Conservation (phyloP, 2,888 invertebrate genomes). For the Zeuzera pyrina region DNA sequence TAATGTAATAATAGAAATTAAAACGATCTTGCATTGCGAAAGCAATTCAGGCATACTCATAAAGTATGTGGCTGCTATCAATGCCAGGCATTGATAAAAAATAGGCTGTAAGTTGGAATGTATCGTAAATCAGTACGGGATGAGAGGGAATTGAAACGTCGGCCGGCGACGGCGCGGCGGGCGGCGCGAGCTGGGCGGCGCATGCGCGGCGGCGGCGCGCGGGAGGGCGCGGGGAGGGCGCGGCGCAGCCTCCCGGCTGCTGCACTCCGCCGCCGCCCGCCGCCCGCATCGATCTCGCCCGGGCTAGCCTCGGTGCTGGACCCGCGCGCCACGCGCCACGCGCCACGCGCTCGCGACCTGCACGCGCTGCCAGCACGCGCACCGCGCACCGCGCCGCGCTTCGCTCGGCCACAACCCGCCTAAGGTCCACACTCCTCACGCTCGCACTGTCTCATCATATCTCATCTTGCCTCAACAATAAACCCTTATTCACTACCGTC, state of each 20-base stretch:
- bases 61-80: neutral
- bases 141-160: slow-evolving; percentile 52
- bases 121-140: slow-evolving; percentile 56
- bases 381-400: slow-evolving; percentile 24
- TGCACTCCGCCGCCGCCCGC: slow-evolving; percentile 70
- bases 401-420: slow-evolving; percentile 23
- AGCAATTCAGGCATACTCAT: slow-evolving; percentile 1
- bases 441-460: slow-evolving; percentile 13
- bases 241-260: slow-evolving; percentile 50
- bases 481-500: slow-evolving; percentile 16
- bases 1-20: no score
- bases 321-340: slow-evolving; percentile 34
- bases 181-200: slow-evolving; percentile 14
- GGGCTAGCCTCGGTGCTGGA: slow-evolving; percentile 51
- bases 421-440: slow-evolving; percentile 2
- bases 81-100: slow-evolving; percentile 19
- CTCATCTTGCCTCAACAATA: slow-evolving; percentile 13
- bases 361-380: slow-evolving; percentile 36
- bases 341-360: slow-evolving; percentile 46
- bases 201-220: slow-evolving; percentile 17
- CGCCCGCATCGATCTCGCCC: slow-evolving; percentile 68
- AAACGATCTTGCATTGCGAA: no score
- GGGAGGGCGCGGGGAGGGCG: slow-evolving; percentile 24
- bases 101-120: slow-evolving; percentile 27
- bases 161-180: slow-evolving; percentile 26